Evolutionary conservation across 2,113 vertebrate species (phyloP), one percentile per base, ranked within the genome.

Genomic region (Oplegnathus fasciatus): DNA sequence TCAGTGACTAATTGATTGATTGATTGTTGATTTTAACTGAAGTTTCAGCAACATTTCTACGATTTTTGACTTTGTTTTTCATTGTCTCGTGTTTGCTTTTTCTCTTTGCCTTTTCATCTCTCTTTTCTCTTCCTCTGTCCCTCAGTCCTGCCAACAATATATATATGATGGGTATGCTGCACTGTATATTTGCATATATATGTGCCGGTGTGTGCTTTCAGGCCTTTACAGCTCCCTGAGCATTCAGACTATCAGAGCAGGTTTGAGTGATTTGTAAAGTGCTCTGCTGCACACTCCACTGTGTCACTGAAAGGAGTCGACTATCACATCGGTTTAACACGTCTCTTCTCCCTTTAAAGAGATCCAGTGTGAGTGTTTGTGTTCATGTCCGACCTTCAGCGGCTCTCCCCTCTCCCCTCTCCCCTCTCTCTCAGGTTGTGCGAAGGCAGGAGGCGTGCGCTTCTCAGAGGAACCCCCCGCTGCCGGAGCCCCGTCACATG

Each of bases 401-500:
- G 17, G 6, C 69, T 86, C 57, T 50, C 34, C 6, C 6, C 34
- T 37, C 34, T 37, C 34, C 46, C 5, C 28, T 70, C 48, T n/a
- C 68, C 1, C 1, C 30, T 75, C 26, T 85, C 40, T 9, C 69
- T 79, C 87, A 96, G 96, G 85, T 71, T 91, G 94, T 61, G 83
- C 89, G 5, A 96, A 96, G 90, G 52, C 86, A 0, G 94, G 94
- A 50, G 94, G 95, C 1, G 91, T 96, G 64, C 94, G 93, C 55
- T 96, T 96, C 88, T 93, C 94, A 1, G 94, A 95, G 72, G 89
- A 93, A n/a, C 57, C 88, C 24, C 83, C 86, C 1, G 60, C 72
- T 0, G 82, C 87, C 11, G 83, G 78, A 2, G 80, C 92, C 37
- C 67, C 95, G 2, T 95, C 95, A 8, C 95, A 96, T 1, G 96